A percentile compares a stretch with the other conserved stretches of the same genome.
phyloP scores from a whole-genome alignment of 30 jellyfish, hydroid and myxozoan species.

The Clytia hemisphaerica region DNA sequence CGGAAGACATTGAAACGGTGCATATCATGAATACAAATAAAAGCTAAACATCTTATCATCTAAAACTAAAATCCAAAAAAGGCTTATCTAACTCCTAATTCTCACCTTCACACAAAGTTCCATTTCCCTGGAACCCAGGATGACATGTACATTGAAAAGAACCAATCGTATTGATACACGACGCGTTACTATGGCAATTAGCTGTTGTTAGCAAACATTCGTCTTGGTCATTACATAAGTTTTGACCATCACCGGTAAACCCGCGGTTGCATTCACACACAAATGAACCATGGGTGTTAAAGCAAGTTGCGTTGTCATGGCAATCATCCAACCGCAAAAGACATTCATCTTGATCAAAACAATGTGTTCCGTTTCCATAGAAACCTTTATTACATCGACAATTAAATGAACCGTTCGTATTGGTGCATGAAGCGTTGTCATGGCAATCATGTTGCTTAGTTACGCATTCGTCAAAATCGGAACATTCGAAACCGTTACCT shows the following conservation, averaged over 20 bases:
- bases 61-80: too few relatives aligned
- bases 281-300: conserved; percentile 37
- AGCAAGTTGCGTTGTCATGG: conserved; percentile 35
- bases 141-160: conserved; percentile 8
- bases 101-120: conserved; percentile 17
- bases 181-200: not conserved
- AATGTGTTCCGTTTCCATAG: conserved; percentile 41
- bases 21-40: too few relatives aligned
- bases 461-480: conserved; percentile 44
- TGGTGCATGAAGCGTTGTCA: conserved; percentile 37
- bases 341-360: conserved; percentile 41
- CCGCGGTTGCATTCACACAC: conserved; percentile 32
- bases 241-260: conserved; percentile 64
- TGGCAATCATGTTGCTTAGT: conserved; percentile 19
- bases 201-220: conserved; percentile 41
- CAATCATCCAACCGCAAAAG: conserved; percentile 1
- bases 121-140: conserved; percentile 11
- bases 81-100: not conserved
- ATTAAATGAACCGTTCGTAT: conserved; percentile 22
- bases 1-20: too few relatives aligned
- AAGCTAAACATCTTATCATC: too few relatives aligned
- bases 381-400: conserved; percentile 45
- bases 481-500: too few relatives aligned
- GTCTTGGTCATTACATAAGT: conserved; percentile 33
- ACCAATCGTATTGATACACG: conserved; percentile 12